phyloP scores from a whole-genome alignment of 2,113 vertebrate species.

The Melanotaenia duboulayi region DNA sequence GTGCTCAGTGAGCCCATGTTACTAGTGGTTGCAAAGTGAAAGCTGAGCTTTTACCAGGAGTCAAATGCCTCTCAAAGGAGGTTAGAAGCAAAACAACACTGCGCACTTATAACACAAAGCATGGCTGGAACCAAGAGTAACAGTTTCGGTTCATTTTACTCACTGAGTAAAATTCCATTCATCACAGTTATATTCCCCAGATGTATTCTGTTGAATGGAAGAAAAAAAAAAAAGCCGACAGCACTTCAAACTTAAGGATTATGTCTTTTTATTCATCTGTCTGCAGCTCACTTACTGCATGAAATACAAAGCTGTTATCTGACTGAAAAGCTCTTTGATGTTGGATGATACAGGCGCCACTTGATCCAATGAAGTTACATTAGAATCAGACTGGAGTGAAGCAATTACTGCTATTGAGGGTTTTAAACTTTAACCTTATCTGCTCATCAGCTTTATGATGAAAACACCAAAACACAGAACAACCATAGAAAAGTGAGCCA shows the following conservation, averaged over 20 bases:
- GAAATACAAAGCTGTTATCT: slow-evolving; percentile 21
- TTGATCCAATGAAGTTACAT: slow-evolving; percentile 28
- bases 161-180: slow-evolving; percentile 23
- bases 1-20: background rate
- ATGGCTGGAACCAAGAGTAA: background rate
- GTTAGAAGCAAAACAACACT: slow-evolving; percentile 33
- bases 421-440: slow-evolving; percentile 16
- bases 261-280: slow-evolving; percentile 6
- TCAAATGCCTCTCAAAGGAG: slow-evolving; percentile 40
- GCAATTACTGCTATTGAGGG: slow-evolving; percentile 23
- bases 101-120: slow-evolving; percentile 16
- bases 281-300: slow-evolving; percentile 19
- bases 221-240: slow-evolving; percentile 4
- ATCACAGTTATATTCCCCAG: slow-evolving; percentile 9
- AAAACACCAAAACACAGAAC: slow-evolving; percentile 1
- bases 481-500: background rate
- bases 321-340: slow-evolving; percentile 5
- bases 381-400: slow-evolving; percentile 27
- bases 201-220: slow-evolving; percentile 16
- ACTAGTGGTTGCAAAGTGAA: slow-evolving; percentile 8
- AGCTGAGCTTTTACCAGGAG: slow-evolving; percentile 15
- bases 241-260: slow-evolving; percentile 23
- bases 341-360: slow-evolving; percentile 16
- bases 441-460: slow-evolving; percentile 6
- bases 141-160: slow-evolving; percentile 34